Evolutionary conservation across 2,797 vertebrate species (phyloP), one percentile per base, ranked within the genome.

Genomic region (Sebastes oblongus): DNA sequence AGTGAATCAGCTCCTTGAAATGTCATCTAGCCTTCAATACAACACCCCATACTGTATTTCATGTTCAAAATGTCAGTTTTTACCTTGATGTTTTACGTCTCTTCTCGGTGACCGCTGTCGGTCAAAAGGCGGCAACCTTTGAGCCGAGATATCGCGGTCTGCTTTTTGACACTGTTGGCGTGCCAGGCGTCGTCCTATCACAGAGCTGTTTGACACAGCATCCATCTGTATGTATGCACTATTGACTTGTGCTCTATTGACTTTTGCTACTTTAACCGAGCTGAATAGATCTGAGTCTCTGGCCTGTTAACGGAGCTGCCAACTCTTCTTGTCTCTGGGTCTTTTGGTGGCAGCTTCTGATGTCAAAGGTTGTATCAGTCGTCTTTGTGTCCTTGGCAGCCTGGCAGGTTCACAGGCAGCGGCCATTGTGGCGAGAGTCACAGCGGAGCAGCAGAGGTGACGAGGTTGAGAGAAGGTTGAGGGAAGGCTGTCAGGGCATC

Each of bases 301-400:
- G 85, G 85, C 72, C 87, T 89, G 86, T 91, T 93, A 92, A 87
- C 90, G 82, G 86, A 93, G 92, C 93, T 93, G 93, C 94, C 94
- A 94, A 88, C 91, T 92, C 75, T 80, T 89, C 92, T 92, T 92
- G 91, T 93, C 90, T 92, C 88, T 93, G 90, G 42, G 91, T 89
- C 90, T 92, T 93, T 93, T 93, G 89, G 91, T 92, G 90, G 91
- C 89, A 85, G 91, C 83, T 78, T 91, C 93, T 83, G 82, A 90
- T 92, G 94, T 95, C 94, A 94, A 93, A 95, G 94, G 94, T 95
- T 91, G 92, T 84, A 76, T 85, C 70, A 66, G 92, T 84, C 73
- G 78, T 85, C 92, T 94, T 94, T 95, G 93, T 94, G 91, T 93
- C 92, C 93, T 90, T 91, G 93, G 93, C 90, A 90, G 91, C 90